Evolutionary conservation across 2,888 invertebrate genomes (phyloP).

Genomic region (Drosophila subquinaria): DNA sequence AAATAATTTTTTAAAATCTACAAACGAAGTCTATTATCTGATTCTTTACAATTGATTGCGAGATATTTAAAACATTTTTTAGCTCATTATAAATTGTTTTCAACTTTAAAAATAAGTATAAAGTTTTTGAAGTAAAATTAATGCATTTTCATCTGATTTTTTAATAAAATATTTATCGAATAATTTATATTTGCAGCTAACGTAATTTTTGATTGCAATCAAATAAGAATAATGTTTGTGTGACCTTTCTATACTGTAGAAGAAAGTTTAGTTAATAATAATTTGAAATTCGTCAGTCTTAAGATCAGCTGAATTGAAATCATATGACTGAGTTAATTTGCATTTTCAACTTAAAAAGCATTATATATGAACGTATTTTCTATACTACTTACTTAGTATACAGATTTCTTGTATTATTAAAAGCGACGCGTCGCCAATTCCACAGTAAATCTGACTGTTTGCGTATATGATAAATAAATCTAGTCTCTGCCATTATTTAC

Average conservation of each 20-base stretch:
- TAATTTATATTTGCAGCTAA: background rate
- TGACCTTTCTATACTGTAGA: too few relatives aligned
- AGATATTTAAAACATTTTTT: too few relatives aligned
- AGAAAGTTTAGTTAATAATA: too few relatives aligned
- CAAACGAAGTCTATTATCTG: background rate
- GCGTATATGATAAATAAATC: conserved; percentile 49
- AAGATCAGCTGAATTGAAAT: conserved; percentile 3
- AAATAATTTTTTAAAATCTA: background rate
- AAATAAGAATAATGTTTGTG: too few relatives aligned
- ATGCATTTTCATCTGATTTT: background rate
- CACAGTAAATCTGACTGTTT: conserved; percentile 16
- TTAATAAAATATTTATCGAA: background rate
- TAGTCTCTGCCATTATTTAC: conserved; percentile 68
- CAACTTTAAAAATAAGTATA: background rate
- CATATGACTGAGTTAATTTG: conserved; percentile 28
- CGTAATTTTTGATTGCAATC: too few relatives aligned
- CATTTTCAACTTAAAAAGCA: conserved; percentile 7
- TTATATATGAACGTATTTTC: conserved; percentile 15
- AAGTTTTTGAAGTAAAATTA: background rate
- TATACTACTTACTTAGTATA: conserved; percentile 3
- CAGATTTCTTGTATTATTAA: conserved; percentile 10
- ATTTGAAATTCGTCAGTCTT: background rate
- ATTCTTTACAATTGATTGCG: background rate
- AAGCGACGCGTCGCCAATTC: conserved; percentile 31
- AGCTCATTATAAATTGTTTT: too few relatives aligned